Evolutionary conservation across 2,888 invertebrate genomes (phyloP).

Genomic region (Spicauda simplicius): DNA sequence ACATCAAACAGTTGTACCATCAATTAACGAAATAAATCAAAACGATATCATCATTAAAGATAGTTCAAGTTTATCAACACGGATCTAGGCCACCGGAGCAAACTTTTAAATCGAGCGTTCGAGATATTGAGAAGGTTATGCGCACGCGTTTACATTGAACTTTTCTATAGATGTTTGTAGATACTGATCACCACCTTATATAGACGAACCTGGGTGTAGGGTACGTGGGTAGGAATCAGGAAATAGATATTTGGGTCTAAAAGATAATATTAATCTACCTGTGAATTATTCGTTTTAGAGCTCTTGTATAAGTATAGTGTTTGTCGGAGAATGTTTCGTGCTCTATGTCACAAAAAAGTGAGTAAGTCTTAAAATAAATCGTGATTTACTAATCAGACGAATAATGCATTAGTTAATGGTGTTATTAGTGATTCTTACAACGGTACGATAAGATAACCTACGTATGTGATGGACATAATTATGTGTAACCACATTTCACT

Average conservation of each 20-base stretch:
- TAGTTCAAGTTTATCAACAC: conserved; percentile 47
- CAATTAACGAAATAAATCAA: neutral
- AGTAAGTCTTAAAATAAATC: too few species aligned
- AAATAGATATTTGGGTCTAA: neutral
- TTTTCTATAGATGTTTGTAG: conserved; percentile 7
- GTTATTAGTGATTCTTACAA: neutral
- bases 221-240: conserved; percentile 15
- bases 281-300: neutral
- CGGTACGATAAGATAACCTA: too few species aligned
- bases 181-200: conserved; percentile 34
- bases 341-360: too few species aligned
- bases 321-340: neutral
- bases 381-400: neutral
- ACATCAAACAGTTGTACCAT: too few species aligned
- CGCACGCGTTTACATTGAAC: conserved; percentile 29
- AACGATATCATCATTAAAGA: conserved; percentile 9
- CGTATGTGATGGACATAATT: neutral
- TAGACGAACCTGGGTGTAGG: conserved; percentile 22
- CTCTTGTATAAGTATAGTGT: neutral
- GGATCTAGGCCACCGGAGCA: conserved; percentile 54
- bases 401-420: neutral
- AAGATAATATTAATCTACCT: too few species aligned
- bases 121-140: conserved; percentile 16
- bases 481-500: neutral
- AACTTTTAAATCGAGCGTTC: conserved; percentile 22